Base-by-base conservation (phyloP, 2,113 vertebrate genomes). In the Corythaeola cristata region DNA sequence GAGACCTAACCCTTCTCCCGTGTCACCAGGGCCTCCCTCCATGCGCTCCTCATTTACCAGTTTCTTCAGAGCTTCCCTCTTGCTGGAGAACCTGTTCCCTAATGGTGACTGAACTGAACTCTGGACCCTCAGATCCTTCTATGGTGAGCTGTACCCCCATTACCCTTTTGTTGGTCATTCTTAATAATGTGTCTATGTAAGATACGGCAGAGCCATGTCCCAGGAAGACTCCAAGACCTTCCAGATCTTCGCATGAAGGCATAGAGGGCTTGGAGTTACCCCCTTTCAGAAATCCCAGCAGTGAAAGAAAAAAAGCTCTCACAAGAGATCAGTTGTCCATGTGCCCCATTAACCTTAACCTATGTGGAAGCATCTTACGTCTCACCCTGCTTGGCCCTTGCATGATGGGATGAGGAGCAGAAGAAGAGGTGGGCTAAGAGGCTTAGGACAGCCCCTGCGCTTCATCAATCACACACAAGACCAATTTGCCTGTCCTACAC, bases 291-390 rank as follows among this genome's bases (percentile, higher is more conserved):
- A 71, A 75, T 39, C n/a, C 24, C 41, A 59, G 62, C 18, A 45
- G 87, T 1, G 79, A 86, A 71, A 26, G 64, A 7, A 22, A 37
- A 72, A 41, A 50, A 35, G n/a, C 12, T 84, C 47, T 27, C 35
- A 0, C 0, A 2, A 37, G 58, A 68, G 27, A 19, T 26, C 11
- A 33, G n/a, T 6, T 18, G 0, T 55, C 21, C 56, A 14, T 2
- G 4, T 17, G 30, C 11, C 50, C 35, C 41, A 4, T 5, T 11
- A 27, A 44, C 23, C 60, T 49, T 17, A n/a, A 41, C 47, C 24
- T 11, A 4, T 3, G 7, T 1, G 2, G 33, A 81, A n/a, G 24
- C 4, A 0, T 47, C 81, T 49, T 18, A 12, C 0, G 0, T 75
- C 56, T 52, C 28, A n/a, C 44, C 20, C 17, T 45, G 35, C 27